phyloP scores from a whole-genome alignment of 2,888 invertebrate species.

The Epirrhoe alternata region DNA sequence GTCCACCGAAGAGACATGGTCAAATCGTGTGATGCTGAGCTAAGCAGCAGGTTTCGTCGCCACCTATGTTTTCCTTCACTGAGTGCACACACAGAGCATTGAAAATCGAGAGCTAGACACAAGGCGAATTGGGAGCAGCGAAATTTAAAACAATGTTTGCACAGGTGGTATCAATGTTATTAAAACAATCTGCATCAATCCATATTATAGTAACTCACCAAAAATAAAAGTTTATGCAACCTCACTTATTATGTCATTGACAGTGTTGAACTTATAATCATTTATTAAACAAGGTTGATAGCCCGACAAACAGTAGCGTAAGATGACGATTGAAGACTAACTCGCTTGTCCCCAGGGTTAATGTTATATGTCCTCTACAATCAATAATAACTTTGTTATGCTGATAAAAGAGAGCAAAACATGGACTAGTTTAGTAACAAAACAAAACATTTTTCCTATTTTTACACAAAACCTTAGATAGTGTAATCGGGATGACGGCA shows the following conservation, averaged over 20 bases:
- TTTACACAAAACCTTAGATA: constrained; percentile 27
- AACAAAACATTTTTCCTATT: constrained; percentile 23
- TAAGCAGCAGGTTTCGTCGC: no score
- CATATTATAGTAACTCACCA: constrained; percentile 28
- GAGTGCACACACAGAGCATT: no score
- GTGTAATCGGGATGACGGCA: constrained; percentile 48
- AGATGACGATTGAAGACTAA: constrained; percentile 54
- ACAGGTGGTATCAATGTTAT: neutral
- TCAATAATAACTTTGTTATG: constrained; percentile 32
- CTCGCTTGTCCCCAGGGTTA: constrained; percentile 42
- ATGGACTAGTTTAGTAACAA: constrained; percentile 38
- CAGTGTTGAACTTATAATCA: constrained; percentile 26
- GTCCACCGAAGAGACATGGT: no score
- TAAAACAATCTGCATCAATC: neutral
- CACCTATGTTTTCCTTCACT: no score
- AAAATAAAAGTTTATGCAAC: constrained; percentile 25
- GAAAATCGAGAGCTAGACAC: neutral
- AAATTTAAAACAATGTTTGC: neutral
- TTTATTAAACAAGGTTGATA: constrained; percentile 27
- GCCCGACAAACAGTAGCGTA: constrained; percentile 29
- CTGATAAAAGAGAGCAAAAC: constrained; percentile 52
- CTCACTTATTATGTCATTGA: constrained; percentile 19
- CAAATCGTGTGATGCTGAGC: no score
- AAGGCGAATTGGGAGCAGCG: neutral
- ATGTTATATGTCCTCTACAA: constrained; percentile 52